Evolutionary conservation across 2,797 vertebrate genomes (phyloP), one percentile per base, ranked within the genome.

Genomic region (Macrochelys suwanniensis): DNA sequence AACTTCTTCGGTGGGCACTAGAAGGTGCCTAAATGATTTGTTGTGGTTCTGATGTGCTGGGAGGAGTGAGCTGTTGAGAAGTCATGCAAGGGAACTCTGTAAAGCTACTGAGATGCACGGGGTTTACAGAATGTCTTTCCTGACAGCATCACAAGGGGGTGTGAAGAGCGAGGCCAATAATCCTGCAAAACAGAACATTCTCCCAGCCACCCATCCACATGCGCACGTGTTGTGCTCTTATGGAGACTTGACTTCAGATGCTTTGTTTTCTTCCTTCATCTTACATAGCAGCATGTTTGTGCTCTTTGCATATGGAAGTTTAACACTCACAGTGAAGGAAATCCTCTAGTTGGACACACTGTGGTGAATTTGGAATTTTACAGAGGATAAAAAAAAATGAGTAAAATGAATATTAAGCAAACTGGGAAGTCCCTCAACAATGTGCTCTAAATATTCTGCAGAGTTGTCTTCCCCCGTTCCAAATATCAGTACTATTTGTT

Each of bases 11-110:
- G 15, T 1, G 0, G n/a, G 26, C 51, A 53, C 28, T 33, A 31
- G 54, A 47, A 5, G 42, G 13, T 16, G 10, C 53, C 53, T 65
- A 33, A 61, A 53, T 59, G 71, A 50, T 17, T 10, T 54, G 10
- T 25, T 74, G 23, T 71, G 37, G 68, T 74, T 74, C 37, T 74
- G 37, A 31, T 2, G 2, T 0, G 0, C 21, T 7, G 11, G 47
- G 51, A 71, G 49, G 15, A 0, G 0, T 33, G 88, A 31, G 26
- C 80, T 19, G 61, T 54, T 76, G 25, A 76, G 71, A 47, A 28
- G 25, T 76, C 71, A 45, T 15, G 42, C 25, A 76, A 76, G 25
- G 12, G 42, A 76, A 42, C 37, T 74, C 21, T 19, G 37, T 74
- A 10, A 21, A 37, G 42, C 10, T 42, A 42, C 37, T 42, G 37